A percentile compares a stretch with the other conserved stretches of the same genome.
Evolutionary conservation across 2,888 invertebrate species (phyloP).

Genomic region (Acrocera orbiculus): DNA sequence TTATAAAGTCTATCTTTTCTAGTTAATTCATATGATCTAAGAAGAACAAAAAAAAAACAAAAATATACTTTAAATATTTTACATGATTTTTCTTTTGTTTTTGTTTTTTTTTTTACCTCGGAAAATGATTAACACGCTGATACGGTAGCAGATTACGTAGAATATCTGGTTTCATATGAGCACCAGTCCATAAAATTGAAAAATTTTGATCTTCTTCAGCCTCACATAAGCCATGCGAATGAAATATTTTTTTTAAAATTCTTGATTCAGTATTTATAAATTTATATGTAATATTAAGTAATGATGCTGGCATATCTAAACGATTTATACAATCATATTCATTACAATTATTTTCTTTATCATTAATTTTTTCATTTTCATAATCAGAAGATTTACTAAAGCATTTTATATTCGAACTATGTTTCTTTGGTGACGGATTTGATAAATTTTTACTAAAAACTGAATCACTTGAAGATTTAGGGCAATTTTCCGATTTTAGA

Average conservation of each 20-base stretch:
- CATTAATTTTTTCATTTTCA: slow-evolving; percentile 7
- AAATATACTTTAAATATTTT: not conserved
- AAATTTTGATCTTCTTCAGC: slow-evolving; percentile 52
- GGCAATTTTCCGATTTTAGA: too few species aligned
- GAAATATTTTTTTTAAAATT: slow-evolving; percentile 52
- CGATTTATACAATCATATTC: not conserved
- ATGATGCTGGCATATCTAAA: slow-evolving; percentile 43
- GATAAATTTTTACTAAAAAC: not conserved
- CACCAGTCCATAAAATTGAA: slow-evolving; percentile 83
- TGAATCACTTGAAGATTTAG: too few species aligned
- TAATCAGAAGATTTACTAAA: not conserved
- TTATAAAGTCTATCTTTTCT: slow-evolving; percentile 88
- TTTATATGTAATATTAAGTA: slow-evolving; percentile 61
- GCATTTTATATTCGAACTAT: too few species aligned
- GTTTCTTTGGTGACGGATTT: slow-evolving; percentile 13
- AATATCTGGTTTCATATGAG: slow-evolving; percentile 79
- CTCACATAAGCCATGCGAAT: slow-evolving; percentile 61
- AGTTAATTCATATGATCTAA: slow-evolving; percentile 82
- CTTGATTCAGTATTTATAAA: slow-evolving; percentile 68
- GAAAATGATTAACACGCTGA: slow-evolving; percentile 92
- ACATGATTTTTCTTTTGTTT: not conserved
- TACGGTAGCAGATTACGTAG: slow-evolving; percentile 64
- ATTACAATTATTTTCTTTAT: slow-evolving; percentile 12
- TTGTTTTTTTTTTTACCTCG: slow-evolving; percentile 46
- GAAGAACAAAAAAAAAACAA: slow-evolving; percentile 1